phyloP scores from a whole-genome alignment of 2,888 invertebrate species.

The Trypoxylon attenuatum region DNA sequence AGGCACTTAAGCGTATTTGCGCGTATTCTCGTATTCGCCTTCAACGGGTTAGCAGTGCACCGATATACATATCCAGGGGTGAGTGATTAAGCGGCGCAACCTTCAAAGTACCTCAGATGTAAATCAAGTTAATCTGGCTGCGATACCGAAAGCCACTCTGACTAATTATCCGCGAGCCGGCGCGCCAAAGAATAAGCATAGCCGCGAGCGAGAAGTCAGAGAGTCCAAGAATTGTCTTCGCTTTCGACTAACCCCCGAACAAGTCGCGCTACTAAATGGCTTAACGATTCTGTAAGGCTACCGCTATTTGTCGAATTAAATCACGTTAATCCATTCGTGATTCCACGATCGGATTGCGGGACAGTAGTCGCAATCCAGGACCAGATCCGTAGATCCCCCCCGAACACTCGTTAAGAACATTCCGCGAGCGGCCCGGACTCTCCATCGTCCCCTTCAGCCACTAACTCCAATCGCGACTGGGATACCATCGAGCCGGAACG shows the following conservation, averaged over 20 bases:
- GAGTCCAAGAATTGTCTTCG: constrained; percentile 19
- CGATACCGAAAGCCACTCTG: constrained; percentile 50
- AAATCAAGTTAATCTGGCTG: constrained; percentile 56
- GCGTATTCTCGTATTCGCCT: too few relatives aligned
- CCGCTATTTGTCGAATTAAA: constrained; percentile 66
- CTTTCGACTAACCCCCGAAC: constrained; percentile 35
- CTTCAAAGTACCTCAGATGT: constrained; percentile 46
- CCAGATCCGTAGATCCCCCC: constrained; percentile 48
- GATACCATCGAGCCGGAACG: constrained; percentile 42
- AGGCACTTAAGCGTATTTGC: constrained; percentile 22
- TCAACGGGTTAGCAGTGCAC: constrained; percentile 5
- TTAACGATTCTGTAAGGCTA: constrained; percentile 66
- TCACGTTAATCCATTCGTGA: constrained; percentile 65
- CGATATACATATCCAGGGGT: constrained; percentile 21
- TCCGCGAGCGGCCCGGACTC: constrained; percentile 33
- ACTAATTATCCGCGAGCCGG: constrained; percentile 42
- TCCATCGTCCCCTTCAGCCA: constrained; percentile 27
- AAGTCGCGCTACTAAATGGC: constrained; percentile 50
- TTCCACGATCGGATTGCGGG: constrained; percentile 49
- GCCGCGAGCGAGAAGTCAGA: constrained; percentile 4
- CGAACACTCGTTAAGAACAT: constrained; percentile 55
- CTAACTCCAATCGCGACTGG: too few relatives aligned
- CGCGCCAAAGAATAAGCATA: constrained; percentile 20
- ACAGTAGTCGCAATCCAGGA: constrained; percentile 45
- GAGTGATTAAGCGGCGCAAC: constrained; percentile 47